Conservation (phyloP, 2,113 vertebrate species). For the Brachyhypopomus occidentalis region DNA sequence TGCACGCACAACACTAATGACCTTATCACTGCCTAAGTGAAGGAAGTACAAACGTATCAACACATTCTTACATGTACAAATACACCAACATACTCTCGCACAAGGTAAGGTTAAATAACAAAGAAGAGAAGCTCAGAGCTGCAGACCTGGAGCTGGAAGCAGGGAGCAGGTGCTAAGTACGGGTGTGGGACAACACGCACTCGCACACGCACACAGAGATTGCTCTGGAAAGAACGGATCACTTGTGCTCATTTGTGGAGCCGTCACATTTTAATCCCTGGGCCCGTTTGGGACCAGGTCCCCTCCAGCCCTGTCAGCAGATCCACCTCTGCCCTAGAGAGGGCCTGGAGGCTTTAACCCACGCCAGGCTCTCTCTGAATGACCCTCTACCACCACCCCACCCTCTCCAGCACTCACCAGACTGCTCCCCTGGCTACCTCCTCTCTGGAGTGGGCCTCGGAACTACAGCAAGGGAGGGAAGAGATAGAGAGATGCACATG, state of each 20-base stretch:
- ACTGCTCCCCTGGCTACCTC: slow-evolving; percentile 38
- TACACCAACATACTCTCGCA: slow-evolving; percentile 53
- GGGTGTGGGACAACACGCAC: slow-evolving; percentile 76
- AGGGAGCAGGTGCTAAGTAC: slow-evolving; percentile 73
- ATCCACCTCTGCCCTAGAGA: slow-evolving; percentile 89
- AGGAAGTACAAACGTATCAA: slow-evolving; percentile 4
- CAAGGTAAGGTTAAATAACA: slow-evolving; percentile 61
- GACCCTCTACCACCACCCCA: slow-evolving; percentile 63
- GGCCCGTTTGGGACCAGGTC: slow-evolving; percentile 87
- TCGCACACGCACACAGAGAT: slow-evolving; percentile 77
- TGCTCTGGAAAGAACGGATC: slow-evolving; percentile 95
- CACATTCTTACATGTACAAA: slow-evolving; percentile 10
- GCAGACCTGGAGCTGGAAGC: slow-evolving; percentile 19
- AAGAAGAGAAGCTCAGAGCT: slow-evolving; percentile 75
- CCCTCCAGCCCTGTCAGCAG: slow-evolving; percentile 90
- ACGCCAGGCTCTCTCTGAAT: slow-evolving; percentile 79
- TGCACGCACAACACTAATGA: slow-evolving; percentile 21
- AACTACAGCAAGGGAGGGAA: slow-evolving; percentile 37
- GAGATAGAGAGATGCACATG: slow-evolving; percentile 46
- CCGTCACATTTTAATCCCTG: slow-evolving; percentile 95
- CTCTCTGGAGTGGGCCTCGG: slow-evolving; percentile 71
- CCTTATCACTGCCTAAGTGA: slow-evolving; percentile 14
- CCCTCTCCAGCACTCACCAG: slow-evolving; percentile 61
- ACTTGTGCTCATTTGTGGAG: slow-evolving; percentile 93
- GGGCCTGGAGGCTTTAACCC: slow-evolving; percentile 60